Base-by-base conservation (phyloP, 2,797 vertebrate genomes). In the Trichosurus vulpecula region DNA sequence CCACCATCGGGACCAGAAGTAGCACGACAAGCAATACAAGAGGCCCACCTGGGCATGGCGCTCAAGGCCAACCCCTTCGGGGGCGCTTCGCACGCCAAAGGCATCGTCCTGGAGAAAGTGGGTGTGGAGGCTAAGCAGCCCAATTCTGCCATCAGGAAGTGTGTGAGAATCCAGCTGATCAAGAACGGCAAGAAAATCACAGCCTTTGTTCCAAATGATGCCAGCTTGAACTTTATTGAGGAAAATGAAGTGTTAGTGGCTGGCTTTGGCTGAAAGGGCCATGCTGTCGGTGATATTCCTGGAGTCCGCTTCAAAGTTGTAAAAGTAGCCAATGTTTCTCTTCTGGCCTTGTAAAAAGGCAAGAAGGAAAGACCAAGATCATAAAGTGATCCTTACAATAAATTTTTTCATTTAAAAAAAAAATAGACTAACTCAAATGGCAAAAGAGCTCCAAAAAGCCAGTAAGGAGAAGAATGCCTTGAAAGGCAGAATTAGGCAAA, bases 181-280 rank as follows among this genome's bases (percentile, higher is more conserved):
- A 99, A 99, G 98, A 99, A 99, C 4, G 99, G 99, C 97, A 99
- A 99, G 98, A 99, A 99, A 97, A 99, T 99, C 98, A 99, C 99
- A 12, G 99, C 99, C 56, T 99, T 99, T 96, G 99, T 99, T 97
- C 99, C 99, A 96, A 99, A 99, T 0, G 99, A 99, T 31, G 99
- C 99, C 87, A 99, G 99, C 98, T 98, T 99, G 97, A 99, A 99
- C 98, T 99, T 99, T 97, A 99, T 99, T 19, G 99, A 99, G 99
- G 99, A 99, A 97, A 98, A 81, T 41, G 66, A 74, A 41, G 66
- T 99, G 97, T 98, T 99, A 98, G 99, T 99, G 96, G 99, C 99
- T 97, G 99, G 99, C 4, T 99, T 99, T 0, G 99, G 99, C 96
- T 99, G 99, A 96, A 99, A 99, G 96, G 99, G 99, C 95, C 99